Evolutionary conservation across 2,113 vertebrate genomes (phyloP).

Genomic region (Martes martes): DNA sequence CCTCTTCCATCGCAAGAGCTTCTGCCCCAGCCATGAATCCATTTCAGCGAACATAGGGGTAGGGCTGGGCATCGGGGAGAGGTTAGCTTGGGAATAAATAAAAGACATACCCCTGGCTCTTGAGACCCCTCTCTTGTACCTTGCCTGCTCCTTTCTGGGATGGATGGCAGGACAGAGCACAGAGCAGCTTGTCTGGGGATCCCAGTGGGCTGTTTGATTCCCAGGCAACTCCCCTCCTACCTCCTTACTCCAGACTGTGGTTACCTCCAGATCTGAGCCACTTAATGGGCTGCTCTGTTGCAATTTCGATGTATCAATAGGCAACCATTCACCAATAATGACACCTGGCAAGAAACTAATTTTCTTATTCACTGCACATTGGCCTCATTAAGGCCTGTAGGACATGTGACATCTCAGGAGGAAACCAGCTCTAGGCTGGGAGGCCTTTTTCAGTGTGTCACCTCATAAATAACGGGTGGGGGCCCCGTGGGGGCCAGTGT

Average conservation of each 20-base stretch:
- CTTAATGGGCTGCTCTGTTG: not conserved
- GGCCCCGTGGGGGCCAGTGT: not conserved
- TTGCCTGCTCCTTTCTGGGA: not conserved
- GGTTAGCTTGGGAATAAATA: not conserved
- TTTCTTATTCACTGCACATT: conserved; percentile 49
- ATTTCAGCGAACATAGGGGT: not conserved
- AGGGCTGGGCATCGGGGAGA: not conserved
- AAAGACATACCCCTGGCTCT: not conserved
- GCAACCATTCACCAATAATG: not conserved
- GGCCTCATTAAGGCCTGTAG: not conserved
- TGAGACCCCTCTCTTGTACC: not conserved
- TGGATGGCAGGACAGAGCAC: not conserved
- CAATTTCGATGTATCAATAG: not conserved
- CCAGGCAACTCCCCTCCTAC: not conserved
- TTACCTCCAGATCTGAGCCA: not conserved
- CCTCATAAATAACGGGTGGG: not conserved
- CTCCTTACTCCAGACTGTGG: not conserved
- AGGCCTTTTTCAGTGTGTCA: not conserved
- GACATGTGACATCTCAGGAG: not conserved
- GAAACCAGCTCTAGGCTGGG: not conserved
- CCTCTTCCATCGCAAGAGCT: not conserved
- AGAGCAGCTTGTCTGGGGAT: accelerated
- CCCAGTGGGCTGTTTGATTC: not conserved
- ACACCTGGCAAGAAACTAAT: not conserved
- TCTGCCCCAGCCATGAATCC: not conserved